These are phyloP conservation scores for Loriculus beryllinus DNA, from an alignment of 2,797 vertebrate genomes.

Conservation along the genomic window DNA sequence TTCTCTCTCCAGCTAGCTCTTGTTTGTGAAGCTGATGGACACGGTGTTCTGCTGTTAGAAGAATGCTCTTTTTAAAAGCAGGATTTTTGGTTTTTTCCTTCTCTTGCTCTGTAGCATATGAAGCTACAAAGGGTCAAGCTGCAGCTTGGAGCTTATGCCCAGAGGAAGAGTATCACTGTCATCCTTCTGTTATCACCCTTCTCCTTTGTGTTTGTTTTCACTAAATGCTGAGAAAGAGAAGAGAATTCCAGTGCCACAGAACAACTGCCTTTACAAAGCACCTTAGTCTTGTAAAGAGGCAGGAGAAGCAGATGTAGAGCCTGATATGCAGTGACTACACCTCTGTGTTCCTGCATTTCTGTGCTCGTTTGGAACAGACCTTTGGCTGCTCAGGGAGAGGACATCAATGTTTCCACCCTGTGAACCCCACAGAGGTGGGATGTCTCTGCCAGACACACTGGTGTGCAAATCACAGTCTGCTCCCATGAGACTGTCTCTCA, in stretches of 20 bases:
- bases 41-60: rapidly evolving
- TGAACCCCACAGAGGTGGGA: not conserved
- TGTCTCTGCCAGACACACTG: not conserved
- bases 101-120: not conserved
- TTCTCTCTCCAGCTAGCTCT: not conserved
- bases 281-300: not conserved
- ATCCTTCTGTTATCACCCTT: not conserved
- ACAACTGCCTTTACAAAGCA: not conserved
- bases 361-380: not conserved
- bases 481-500: rapidly evolving
- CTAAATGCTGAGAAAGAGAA: not conserved
- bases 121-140: rapidly evolving
- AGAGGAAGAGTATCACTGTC: not conserved
- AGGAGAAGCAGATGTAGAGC: not conserved
- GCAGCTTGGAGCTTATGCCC: not conserved
- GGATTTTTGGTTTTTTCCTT: not conserved
- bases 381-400: not conserved
- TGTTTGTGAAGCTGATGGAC: not conserved
- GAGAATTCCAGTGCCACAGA: not conserved
- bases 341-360: not conserved
- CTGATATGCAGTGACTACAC: not conserved
- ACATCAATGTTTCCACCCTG: not conserved
- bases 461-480: not conserved
- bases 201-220: not conserved
- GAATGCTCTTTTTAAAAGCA: not conserved